Percentiles rank a stretch among this genome's conserved stretches.
phyloP scores from a whole-genome alignment of 2,888 invertebrate genomes.

The Micoletzkya japonica region DNA sequence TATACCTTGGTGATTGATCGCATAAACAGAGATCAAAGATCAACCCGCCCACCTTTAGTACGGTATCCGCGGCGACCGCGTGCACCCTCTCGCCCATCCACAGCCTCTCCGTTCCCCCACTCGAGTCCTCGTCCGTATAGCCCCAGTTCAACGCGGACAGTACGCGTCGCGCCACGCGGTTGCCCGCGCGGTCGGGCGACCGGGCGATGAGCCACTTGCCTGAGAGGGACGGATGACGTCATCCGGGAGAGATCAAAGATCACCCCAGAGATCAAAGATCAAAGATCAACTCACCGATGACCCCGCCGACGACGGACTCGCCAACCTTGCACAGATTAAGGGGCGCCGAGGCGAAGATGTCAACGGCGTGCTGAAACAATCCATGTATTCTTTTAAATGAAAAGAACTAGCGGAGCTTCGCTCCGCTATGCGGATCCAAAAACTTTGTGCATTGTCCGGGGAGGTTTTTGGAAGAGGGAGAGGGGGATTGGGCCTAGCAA shows the following conservation, averaged over 20 bases:
- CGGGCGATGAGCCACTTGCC: slow-evolving; percentile 61
- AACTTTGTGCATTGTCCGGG: no score
- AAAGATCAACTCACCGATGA: slow-evolving; percentile 18
- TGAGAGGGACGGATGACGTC: slow-evolving; percentile 19
- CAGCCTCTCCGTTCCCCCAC: slow-evolving; percentile 37
- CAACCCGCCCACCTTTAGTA: slow-evolving; percentile 44
- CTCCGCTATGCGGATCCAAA: no score
- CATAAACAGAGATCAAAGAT: no score
- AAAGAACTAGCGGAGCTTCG: no score
- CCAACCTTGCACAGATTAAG: slow-evolving; percentile 47
- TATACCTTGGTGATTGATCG: no score
- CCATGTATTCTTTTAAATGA: no score
- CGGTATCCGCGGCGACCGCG: slow-evolving; percentile 49
- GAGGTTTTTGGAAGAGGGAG: no score
- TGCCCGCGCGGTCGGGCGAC: slow-evolving; percentile 51
- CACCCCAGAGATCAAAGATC: background rate
- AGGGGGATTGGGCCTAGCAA: no score
- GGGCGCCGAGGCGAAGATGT: slow-evolving; percentile 53
- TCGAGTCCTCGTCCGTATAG: slow-evolving; percentile 28
- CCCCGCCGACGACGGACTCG: slow-evolving; percentile 20
- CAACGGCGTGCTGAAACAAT: slow-evolving; percentile 49
- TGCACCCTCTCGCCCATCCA: slow-evolving; percentile 56
- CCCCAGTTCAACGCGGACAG: slow-evolving; percentile 53
- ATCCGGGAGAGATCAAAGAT: background rate
- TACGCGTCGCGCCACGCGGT: slow-evolving; percentile 51